Conservation (phyloP, 2,797 vertebrate genomes). For the Dallia pectoralis region DNA sequence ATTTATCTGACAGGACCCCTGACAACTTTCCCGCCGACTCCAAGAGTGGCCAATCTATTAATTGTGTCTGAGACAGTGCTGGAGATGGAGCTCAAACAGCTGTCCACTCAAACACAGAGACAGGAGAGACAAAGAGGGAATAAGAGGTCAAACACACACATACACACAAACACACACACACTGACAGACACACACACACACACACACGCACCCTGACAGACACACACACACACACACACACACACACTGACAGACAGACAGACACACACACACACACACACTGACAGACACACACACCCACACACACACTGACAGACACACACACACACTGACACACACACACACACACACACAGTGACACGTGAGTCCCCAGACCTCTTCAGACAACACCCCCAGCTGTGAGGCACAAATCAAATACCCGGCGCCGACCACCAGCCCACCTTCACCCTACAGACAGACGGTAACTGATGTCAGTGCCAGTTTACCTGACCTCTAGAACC, state of each 20-base stretch:
- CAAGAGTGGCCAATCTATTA: conserved; percentile 78
- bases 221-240: not conserved
- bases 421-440: conserved; percentile 31
- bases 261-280: not conserved
- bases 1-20: conserved; percentile 72
- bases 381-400: conserved; percentile 62
- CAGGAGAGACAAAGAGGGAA: not conserved
- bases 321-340: too few species aligned
- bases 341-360: not conserved
- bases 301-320: too few species aligned
- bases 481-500: conserved; percentile 23
- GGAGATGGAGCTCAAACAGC: conserved; percentile 80
- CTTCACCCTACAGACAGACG: conserved; percentile 43
- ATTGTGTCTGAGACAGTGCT: conserved; percentile 76
- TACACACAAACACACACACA: not conserved
- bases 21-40: conserved; percentile 78
- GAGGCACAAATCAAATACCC: conserved; percentile 72
- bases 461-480: conserved; percentile 40
- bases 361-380: conserved; percentile 40
- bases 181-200: not conserved
- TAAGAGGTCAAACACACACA: not conserved
- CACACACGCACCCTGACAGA: not conserved
- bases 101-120: conserved; percentile 67
- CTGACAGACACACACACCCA: not conserved
- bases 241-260: not conserved